These are phyloP conservation scores for Corynorhinus townsendii DNA, from an alignment of 2,113 vertebrate species.

Conservation along the genomic window DNA sequence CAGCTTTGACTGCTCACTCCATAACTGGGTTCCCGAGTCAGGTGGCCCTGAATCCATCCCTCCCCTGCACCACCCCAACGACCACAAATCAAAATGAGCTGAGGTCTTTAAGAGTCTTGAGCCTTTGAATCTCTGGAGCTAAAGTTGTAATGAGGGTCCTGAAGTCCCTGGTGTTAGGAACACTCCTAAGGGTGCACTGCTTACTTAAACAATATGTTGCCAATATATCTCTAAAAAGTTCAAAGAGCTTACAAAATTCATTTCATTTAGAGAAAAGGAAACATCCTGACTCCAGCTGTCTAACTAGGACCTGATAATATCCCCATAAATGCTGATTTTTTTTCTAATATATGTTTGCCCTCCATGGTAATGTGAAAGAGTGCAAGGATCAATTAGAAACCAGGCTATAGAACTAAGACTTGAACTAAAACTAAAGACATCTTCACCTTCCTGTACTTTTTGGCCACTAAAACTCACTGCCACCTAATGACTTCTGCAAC, in stretches of 20 bases:
- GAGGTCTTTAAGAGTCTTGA: background rate
- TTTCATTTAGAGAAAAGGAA: conserved; percentile 43
- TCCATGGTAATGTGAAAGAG: background rate
- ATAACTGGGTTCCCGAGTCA: background rate
- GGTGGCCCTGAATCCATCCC: background rate
- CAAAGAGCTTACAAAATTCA: conserved; percentile 47
- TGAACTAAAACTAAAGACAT: background rate
- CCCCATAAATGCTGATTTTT: background rate
- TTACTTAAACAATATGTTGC: conserved; percentile 21
- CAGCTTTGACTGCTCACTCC: conserved; percentile 1
- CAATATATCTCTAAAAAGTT: conserved; percentile 44
- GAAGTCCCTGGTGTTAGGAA: background rate
- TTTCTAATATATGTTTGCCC: background rate
- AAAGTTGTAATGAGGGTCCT: background rate
- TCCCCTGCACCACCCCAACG: background rate
- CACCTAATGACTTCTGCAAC: background rate
- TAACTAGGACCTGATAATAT: conserved; percentile 3
- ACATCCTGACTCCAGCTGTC: conserved; percentile 31
- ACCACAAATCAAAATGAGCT: background rate
- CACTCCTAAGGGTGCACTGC: background rate
- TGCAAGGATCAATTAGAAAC: background rate
- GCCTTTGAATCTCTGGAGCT: background rate
- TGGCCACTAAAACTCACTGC: background rate
- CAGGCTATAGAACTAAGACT: background rate
- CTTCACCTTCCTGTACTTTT: background rate